Evolutionary conservation across 1,140 invertebrate genomes (phyloP), one percentile per base, ranked within the genome.

Genomic region (Drosophila nannoptera): DNA sequence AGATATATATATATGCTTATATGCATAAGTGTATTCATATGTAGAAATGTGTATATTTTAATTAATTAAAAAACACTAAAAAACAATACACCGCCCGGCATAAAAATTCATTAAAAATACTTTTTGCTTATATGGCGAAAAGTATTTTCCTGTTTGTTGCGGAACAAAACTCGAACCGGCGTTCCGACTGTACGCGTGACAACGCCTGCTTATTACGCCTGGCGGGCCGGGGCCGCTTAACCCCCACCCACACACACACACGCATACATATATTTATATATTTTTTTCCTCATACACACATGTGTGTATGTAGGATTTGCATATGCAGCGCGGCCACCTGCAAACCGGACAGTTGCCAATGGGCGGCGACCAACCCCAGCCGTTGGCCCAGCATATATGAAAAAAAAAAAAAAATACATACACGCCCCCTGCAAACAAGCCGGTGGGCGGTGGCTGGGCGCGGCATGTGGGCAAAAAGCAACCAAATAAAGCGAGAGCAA

Each of bases 341-440:
- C 80, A 78, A 83, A 83, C 78, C 80, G 78, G 78, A 83, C 78
- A 83, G 75, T 83, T 78, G 80, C 72, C 80, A 76, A 65, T 84
- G 80, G 76, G 78, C 73, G 80, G 80, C 67, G 55, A 78, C 80
- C 78, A 84, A 84, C 78, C 76, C 80, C 72, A 78, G 71, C 40
- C 78, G 59, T 78, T 61, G 38, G 36, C 59, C 42, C 59, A 52
- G 16, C 52, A 66, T 63, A 77, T 56, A 67, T 60, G 32, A 52
- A 46, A 45, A 71, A 64, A n/a, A n/a, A n/a, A n/a, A n/a, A n/a
- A 63, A 58, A 66, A 70, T 59, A 62, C 40, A 65, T 66, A 65
- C 46, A 82, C 78, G 80, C 78, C 78, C 78, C 75, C 69, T 83
- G 75, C 80, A 83, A 83, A 84, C 80, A 84, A 76, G 72, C 58